These are phyloP conservation scores for Chaenodraco wilsoni DNA, from an alignment of 2,797 vertebrate genomes.

Conservation along the genomic window DNA sequence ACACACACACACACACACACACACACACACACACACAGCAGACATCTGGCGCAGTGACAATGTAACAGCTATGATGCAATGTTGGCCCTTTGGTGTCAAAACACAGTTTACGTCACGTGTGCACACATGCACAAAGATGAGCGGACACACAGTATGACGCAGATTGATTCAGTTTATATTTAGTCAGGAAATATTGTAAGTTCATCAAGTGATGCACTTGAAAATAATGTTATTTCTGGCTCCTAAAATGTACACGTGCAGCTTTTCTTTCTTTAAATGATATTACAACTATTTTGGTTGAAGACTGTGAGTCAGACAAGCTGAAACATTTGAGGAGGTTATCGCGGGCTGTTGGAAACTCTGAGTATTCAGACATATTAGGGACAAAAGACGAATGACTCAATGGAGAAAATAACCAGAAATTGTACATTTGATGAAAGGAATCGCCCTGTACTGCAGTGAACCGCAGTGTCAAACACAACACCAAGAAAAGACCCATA, in stretches of 20 bases:
- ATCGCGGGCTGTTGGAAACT: neutral
- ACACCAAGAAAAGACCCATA: neutral
- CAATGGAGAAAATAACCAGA: neutral
- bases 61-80: conserved; percentile 49
- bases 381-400: neutral
- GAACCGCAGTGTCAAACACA: neutral
- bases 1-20: conserved; percentile 53
- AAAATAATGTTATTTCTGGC: neutral
- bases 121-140: neutral
- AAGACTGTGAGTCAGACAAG: neutral
- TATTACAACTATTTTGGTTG: no score
- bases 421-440: neutral
- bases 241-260: no score
- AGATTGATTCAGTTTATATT: neutral
- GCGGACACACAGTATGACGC: neutral
- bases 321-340: neutral
- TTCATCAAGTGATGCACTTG: neutral
- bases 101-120: conserved; percentile 36
- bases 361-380: neutral
- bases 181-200: neutral
- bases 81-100: conserved; percentile 57
- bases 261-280: no score
- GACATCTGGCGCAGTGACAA: conserved; percentile 62
- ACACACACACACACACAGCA: conserved; percentile 34
- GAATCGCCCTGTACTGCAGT: neutral